Conservation (phyloP, 2,113 vertebrate species). For the Alligator mississippiensis region DNA sequence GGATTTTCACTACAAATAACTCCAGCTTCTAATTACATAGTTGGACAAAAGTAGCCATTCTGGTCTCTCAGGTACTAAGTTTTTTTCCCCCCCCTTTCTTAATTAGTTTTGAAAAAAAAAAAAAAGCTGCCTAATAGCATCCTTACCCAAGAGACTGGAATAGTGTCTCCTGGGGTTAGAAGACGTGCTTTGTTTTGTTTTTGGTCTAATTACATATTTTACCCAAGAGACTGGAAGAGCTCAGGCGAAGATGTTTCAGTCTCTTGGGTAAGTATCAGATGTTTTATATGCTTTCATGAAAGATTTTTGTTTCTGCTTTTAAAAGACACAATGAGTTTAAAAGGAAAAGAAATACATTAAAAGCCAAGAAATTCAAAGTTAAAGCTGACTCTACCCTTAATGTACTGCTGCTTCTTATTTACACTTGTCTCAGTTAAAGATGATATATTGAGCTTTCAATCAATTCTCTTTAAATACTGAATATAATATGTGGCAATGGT, state of each 20-base stretch:
- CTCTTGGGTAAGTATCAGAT: conserved; percentile 70
- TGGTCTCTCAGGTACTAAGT: conserved; percentile 54
- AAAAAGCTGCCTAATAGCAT: conserved; percentile 64
- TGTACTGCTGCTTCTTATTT: conserved; percentile 57
- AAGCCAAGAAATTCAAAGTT: conserved; percentile 33
- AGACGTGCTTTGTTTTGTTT: conserved; percentile 74
- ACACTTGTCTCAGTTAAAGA: conserved; percentile 11
- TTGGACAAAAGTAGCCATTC: conserved; percentile 62
- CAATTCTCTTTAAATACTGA: conserved; percentile 19
- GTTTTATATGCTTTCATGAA: conserved; percentile 65
- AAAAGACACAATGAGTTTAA: conserved; percentile 42
- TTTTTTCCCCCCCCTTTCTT: conserved; percentile 18
- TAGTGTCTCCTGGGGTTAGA: conserved; percentile 65
- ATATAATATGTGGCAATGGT: background rate
- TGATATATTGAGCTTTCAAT: background rate
- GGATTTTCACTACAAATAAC: conserved; percentile 56
- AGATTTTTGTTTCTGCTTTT: conserved; percentile 72
- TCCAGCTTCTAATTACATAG: conserved; percentile 58
- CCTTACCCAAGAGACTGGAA: conserved; percentile 71
- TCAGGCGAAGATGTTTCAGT: conserved; percentile 73
- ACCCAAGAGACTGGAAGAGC: conserved; percentile 62
- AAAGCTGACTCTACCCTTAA: conserved; percentile 29
- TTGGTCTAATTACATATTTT: conserved; percentile 75
- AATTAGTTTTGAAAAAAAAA: conserved; percentile 67
- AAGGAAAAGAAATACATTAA: conserved; percentile 42